These are phyloP conservation scores for Microctonus hyperodae DNA, from an alignment of 2,888 invertebrate genomes.

Conservation along the genomic window DNA sequence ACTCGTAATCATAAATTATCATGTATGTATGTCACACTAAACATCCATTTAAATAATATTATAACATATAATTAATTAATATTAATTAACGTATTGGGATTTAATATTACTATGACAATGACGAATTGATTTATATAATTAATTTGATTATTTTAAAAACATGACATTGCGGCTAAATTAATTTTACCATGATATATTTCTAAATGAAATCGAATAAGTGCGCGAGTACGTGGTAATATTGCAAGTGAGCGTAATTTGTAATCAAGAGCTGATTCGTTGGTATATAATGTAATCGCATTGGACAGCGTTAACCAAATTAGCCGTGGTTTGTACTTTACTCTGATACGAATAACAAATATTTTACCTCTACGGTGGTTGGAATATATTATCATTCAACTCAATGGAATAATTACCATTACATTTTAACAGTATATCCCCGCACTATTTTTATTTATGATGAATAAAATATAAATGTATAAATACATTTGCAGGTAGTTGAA, in stretches of 20 bases:
- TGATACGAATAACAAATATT: constrained; percentile 44
- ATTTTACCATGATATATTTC: not conserved
- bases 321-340: constrained; percentile 43
- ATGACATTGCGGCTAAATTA: not conserved
- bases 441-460: not conserved
- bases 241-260: constrained; percentile 39
- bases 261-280: constrained; percentile 39
- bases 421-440: constrained; percentile 31
- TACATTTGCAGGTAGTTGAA: no score
- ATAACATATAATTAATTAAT: no score
- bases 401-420: constrained; percentile 38
- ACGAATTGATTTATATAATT: not conserved
- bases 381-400: constrained; percentile 43
- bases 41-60: no score
- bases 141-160: not conserved
- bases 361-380: constrained; percentile 29
- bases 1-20: no score
- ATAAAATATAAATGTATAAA: not conserved
- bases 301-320: constrained; percentile 46
- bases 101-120: not conserved
- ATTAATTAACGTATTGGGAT: no score
- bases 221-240: constrained; percentile 5
- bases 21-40: no score
- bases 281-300: constrained; percentile 42
- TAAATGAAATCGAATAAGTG: not conserved